phyloP scores from a whole-genome alignment of 2,888 invertebrate genomes.

The Callyntrura guangdongensis region DNA sequence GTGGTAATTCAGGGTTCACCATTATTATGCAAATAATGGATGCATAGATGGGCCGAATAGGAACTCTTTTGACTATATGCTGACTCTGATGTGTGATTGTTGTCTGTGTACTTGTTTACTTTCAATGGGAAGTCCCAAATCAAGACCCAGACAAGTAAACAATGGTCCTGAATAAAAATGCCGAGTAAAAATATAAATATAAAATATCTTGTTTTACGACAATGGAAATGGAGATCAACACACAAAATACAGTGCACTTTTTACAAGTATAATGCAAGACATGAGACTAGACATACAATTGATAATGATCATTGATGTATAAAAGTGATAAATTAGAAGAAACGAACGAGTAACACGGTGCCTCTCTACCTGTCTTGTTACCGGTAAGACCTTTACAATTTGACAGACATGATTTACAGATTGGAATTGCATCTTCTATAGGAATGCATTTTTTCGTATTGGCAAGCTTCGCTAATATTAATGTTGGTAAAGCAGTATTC shows the following conservation, averaged over 20 bases:
- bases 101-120: background rate
- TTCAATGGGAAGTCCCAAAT: slow-evolving; percentile 26
- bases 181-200: background rate
- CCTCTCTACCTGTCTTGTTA: slow-evolving; percentile 58
- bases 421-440: slow-evolving; percentile 61
- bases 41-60: background rate
- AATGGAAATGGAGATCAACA: background rate
- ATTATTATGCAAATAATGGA: background rate
- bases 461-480: too few relatives aligned
- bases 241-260: background rate
- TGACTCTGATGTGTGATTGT: background rate
- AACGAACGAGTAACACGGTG: slow-evolving; percentile 55
- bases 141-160: background rate
- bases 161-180: background rate
- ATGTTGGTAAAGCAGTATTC: too few relatives aligned
- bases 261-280: background rate
- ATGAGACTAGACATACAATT: background rate
- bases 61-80: background rate
- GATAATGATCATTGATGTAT: background rate
- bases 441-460: slow-evolving; percentile 28
- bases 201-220: background rate
- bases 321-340: slow-evolving; percentile 26
- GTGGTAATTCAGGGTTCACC: background rate
- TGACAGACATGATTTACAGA: slow-evolving; percentile 55
- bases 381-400: slow-evolving; percentile 49